These are phyloP conservation scores for Diplosoma virens DNA, from an alignment of 23 tunicate genomes.

Conservation along the genomic window DNA sequence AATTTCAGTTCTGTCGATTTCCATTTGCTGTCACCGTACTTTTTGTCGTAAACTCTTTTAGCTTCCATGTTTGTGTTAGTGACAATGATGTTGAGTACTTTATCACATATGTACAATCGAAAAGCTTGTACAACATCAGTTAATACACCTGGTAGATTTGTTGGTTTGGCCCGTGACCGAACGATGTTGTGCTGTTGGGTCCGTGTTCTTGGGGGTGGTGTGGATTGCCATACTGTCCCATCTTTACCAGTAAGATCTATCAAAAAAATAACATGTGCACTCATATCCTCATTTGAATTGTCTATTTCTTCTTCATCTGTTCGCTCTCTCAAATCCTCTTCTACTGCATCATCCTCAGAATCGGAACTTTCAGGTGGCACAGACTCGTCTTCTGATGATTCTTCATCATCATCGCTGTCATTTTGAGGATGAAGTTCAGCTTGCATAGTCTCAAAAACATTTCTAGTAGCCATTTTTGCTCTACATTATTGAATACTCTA, in stretches of 20 bases:
- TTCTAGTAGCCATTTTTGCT: background rate
- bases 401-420: slow-evolving; percentile 15
- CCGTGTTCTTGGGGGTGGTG: background rate
- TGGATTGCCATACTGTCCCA: slow-evolving; percentile 2
- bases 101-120: background rate
- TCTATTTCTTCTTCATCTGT: too few species aligned
- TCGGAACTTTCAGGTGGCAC: slow-evolving; percentile 14
- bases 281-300: too few species aligned
- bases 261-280: too few species aligned
- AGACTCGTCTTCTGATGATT: slow-evolving; percentile 12
- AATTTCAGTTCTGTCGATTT: slow-evolving; percentile 19
- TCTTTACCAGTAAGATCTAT: too few species aligned
- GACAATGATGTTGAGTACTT: background rate
- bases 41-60: background rate
- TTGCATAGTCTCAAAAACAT: background rate
- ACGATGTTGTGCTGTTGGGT: background rate
- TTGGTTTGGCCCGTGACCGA: too few species aligned
- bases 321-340: too few species aligned
- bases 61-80: slow-evolving; percentile 8
- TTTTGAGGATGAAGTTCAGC: slow-evolving; percentile 10
- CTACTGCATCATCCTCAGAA: background rate
- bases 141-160: slow-evolving; percentile 4
- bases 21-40: background rate
- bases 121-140: slow-evolving; percentile 6
- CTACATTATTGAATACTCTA: background rate